These are phyloP conservation scores for Nematolebias whitei DNA, from an alignment of 2,113 vertebrate species.

Conservation along the genomic window DNA sequence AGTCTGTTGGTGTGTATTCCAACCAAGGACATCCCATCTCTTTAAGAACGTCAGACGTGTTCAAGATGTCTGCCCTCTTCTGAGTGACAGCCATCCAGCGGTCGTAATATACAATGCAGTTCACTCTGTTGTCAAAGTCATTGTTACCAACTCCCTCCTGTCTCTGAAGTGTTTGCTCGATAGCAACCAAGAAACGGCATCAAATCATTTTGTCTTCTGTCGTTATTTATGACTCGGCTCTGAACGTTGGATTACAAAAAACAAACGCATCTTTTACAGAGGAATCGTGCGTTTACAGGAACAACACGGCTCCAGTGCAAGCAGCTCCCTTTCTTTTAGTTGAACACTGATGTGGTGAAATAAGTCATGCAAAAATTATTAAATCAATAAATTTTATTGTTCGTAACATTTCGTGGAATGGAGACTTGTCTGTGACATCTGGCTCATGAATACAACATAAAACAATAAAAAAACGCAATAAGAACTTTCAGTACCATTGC, in stretches of 20 bases:
- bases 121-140: constrained; percentile 68
- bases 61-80: constrained; percentile 66
- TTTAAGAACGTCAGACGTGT: constrained; percentile 67
- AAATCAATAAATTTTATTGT: no score
- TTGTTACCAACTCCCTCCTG: constrained; percentile 53
- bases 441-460: no score
- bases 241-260: neutral
- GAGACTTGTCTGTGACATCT: no score
- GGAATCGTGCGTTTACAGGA: no score
- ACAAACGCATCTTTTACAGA: neutral
- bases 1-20: constrained; percentile 73
- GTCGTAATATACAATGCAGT: constrained; percentile 62
- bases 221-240: constrained; percentile 54
- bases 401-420: no score
- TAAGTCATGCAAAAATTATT: no score
- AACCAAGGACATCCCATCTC: constrained; percentile 72
- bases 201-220: constrained; percentile 74
- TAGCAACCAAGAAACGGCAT: constrained; percentile 82
- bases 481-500: no score
- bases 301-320: no score
- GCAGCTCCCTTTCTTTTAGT: no score
- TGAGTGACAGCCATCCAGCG: constrained; percentile 72
- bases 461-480: no score
- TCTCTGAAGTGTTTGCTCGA: constrained; percentile 85
- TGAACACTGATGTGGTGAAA: no score